Evolutionary conservation across 2,113 vertebrate species (phyloP), one percentile per base, ranked within the genome.

Genomic region (Desmodus rotundus): DNA sequence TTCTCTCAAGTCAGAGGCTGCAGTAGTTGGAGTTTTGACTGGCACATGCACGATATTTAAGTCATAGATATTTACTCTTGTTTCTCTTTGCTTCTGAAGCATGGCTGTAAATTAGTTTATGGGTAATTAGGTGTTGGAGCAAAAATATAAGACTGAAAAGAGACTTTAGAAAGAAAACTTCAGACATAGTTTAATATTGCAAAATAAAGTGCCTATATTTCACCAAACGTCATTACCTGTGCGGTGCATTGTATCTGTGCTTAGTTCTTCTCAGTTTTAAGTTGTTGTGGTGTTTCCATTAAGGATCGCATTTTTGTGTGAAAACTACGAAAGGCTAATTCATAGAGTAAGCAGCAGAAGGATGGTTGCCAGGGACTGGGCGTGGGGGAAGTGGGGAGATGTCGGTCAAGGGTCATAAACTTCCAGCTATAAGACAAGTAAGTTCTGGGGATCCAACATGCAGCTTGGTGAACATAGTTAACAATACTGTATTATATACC

Each of bases 131-230:
- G 47, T 50, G 33, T 47, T 92, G 41, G 10, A 70, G 24, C 41
- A 73, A 63, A 85, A 96, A 91, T 95, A 84, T 81, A 81, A 92
- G 56, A 67, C 31, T 28, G 10, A 81, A 70, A 78, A 78, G n/a
- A 78, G 52, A 61, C 19, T 85, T 96, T 4, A 89, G 78, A 72
- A 81, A 94, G 24, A 74, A 95, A 96, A 89, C 31, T 86, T 70
- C 54, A 92, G 50, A 94, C 12, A 24, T 63, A 41, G 28, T 89
- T 95, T n/a, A 61, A 80, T 86, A 45, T 93, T 28, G 33, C 82
- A 65, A 92, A 94, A 74, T 65, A 83, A 91, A 91, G 50, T 38
- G 9, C 2, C 36, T 56, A 9, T 58, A 45, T 92, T 92, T 85
- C 36, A 92, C 50, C 54, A 89, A 91, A 91, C 70, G 68, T 24